A percentile compares a stretch with the other conserved stretches of the same genome.
These are phyloP conservation scores for Temnothorax rugatulus DNA, from an alignment of 2,888 invertebrate genomes.

Conservation along the genomic window DNA sequence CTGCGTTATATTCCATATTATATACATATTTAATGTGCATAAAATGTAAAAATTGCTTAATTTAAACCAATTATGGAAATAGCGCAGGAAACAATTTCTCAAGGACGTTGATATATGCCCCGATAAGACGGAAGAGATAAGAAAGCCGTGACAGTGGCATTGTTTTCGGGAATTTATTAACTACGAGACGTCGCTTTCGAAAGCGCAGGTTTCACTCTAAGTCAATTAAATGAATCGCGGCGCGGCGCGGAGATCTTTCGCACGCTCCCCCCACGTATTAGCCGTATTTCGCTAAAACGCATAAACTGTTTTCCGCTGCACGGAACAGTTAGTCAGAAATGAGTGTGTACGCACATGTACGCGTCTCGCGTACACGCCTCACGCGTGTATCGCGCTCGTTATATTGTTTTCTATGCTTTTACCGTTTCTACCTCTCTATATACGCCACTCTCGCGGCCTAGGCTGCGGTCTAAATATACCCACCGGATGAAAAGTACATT, in stretches of 20 bases:
- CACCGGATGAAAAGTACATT: slow-evolving; percentile 28
- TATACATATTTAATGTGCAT: neutral
- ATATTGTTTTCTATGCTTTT: slow-evolving; percentile 45
- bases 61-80: slow-evolving; percentile 4
- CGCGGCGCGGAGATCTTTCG: slow-evolving; percentile 70
- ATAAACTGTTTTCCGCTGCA: slow-evolving; percentile 57
- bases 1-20: neutral
- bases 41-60: slow-evolving; percentile 5
- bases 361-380: neutral
- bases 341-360: slow-evolving; percentile 5
- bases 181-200: slow-evolving; percentile 64
- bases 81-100: slow-evolving; percentile 11
- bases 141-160: slow-evolving; percentile 67
- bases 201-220: slow-evolving; percentile 80
- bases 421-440: slow-evolving; percentile 22
- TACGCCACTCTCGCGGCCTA: slow-evolving; percentile 9
- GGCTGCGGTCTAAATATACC: slow-evolving; percentile 32
- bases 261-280: slow-evolving; percentile 61
- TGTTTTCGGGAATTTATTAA: slow-evolving; percentile 72
- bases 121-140: slow-evolving; percentile 43
- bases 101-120: slow-evolving; percentile 27
- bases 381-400: slow-evolving; percentile 6
- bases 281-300: slow-evolving; percentile 64
- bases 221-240: slow-evolving; percentile 78
- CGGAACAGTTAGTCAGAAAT: slow-evolving; percentile 35